Percentiles rank a stretch among this genome's conserved stretches.
phyloP scores from a whole-genome alignment of 2,113 vertebrate species.

The Silurus glanis region DNA sequence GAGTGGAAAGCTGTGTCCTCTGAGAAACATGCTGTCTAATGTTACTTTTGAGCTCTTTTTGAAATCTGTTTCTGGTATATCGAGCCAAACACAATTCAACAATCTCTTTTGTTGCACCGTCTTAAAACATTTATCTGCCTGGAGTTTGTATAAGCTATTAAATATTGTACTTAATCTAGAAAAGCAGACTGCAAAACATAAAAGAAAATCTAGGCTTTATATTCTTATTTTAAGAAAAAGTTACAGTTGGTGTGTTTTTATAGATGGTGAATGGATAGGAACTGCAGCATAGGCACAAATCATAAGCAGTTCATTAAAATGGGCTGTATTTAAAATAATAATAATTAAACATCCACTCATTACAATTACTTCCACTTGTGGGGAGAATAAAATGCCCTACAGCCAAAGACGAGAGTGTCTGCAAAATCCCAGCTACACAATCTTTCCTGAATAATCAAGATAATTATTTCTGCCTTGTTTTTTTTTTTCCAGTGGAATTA shows the following conservation, averaged over 20 bases:
- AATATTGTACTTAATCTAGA: neutral
- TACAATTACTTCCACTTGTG: conserved; percentile 73
- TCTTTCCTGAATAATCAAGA: conserved; percentile 74
- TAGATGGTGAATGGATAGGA: conserved; percentile 41
- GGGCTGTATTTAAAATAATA: conserved; percentile 66
- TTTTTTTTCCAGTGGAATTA: conserved; percentile 64
- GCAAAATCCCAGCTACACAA: conserved; percentile 62
- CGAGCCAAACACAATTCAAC: neutral
- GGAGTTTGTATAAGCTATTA: neutral
- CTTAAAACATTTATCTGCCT: neutral
- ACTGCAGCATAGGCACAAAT: conserved; percentile 54
- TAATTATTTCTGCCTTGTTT: conserved; percentile 70
- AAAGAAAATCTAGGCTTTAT: conserved; percentile 3
- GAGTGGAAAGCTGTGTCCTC: neutral
- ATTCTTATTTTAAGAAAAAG: conserved; percentile 51
- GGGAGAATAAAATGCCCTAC: conserved; percentile 59
- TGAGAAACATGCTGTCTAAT: neutral
- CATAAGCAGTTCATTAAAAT: conserved; percentile 61
- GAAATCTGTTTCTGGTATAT: neutral
- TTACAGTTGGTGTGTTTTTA: conserved; percentile 46
- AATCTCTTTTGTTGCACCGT: neutral
- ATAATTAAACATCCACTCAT: conserved; percentile 74
- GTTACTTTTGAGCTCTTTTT: conserved; percentile 1
- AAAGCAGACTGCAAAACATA: neutral
- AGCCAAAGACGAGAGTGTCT: conserved; percentile 62